Evolutionary conservation across 35 echinoderm and acorn worm genomes (phyloP), one percentile per base, ranked within the genome.

Genomic region (Diadema setosum): DNA sequence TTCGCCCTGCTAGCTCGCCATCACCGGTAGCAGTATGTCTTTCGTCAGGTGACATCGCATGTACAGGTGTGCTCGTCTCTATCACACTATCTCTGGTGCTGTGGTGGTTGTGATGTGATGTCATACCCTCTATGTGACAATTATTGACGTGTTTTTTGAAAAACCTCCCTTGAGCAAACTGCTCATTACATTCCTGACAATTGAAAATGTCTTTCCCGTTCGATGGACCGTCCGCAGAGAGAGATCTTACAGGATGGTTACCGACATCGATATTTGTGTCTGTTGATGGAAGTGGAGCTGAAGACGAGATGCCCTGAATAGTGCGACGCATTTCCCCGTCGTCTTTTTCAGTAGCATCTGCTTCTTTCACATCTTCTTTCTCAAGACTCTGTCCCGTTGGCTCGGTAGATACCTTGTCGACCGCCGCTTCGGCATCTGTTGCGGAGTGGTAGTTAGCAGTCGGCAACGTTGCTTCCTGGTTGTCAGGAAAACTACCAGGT

Each of bases 111-210:
- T n/a, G n/a, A n/a, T n/a, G n/a, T n/a, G n/a, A n/a, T n/a, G n/a
- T n/a, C 48, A n/a, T 11, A n/a, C 48, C 48, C 48, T 41, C 39
- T 37, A 86, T 86, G 25, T 86, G 83, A 20, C 70, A 65, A 43
- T 43, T 86, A 4, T 65, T 86, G 14, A 86, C 83, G 49, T 86
- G 83, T 20, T 86, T 41, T 42, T 86, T 33, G 25, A 86, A 41
- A 21, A 65, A 61, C 39, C 70, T 64, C 35, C 83, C 83, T 41
- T 40, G 29, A 78, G 73, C n/a, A 20, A 78, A 78, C 40, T 43
- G 73, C 11, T 43, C 37, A 0, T 40, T 40, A 20, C 73, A 78
- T 43, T 78, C 73, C 44, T 78, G 73, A 44, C 73, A 78, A 14
- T 26, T 39, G 73, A 15, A 78, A 12, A 78, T 78, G 17, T 78